Conservation (phyloP, 2,797 vertebrate genomes). For the Coranthus polyacanthus region DNA sequence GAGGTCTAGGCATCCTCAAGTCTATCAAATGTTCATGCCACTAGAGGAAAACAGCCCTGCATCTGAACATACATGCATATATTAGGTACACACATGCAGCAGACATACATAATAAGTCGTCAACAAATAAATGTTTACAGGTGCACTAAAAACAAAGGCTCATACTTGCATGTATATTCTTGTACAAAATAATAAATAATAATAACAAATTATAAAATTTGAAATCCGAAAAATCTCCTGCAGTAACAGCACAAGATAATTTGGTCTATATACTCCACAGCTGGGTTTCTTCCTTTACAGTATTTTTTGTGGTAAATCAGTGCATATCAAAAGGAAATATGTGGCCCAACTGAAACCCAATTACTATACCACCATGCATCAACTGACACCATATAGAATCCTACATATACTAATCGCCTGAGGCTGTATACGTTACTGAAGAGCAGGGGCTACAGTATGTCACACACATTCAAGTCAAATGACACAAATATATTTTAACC, state of each 20-base stretch:
- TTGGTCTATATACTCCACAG: conserved; percentile 10
- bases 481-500: conserved; percentile 48
- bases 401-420: conserved; percentile 66
- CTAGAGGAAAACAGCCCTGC: conserved; percentile 25
- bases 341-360: conserved; percentile 52
- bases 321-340: conserved; percentile 52
- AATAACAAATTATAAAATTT: too few species aligned
- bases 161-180: background rate
- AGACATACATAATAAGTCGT: conserved; percentile 2
- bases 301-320: conserved; percentile 49
- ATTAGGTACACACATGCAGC: background rate
- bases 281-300: conserved; percentile 16
- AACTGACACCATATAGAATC: conserved; percentile 58
- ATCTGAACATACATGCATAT: background rate
- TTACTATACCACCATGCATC: conserved; percentile 66
- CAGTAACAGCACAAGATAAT: background rate
- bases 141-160: background rate
- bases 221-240: background rate
- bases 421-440: conserved; percentile 33
- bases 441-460: conserved; percentile 31
- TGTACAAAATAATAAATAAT: too few species aligned
- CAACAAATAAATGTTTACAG: background rate
- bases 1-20: conserved; percentile 37
- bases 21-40: conserved; percentile 50
- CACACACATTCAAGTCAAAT: conserved; percentile 53